Percentiles rank a stretch among this genome's conserved stretches.
phyloP scores from a whole-genome alignment of 2,113 vertebrate species.

The Glaucomys volans region DNA sequence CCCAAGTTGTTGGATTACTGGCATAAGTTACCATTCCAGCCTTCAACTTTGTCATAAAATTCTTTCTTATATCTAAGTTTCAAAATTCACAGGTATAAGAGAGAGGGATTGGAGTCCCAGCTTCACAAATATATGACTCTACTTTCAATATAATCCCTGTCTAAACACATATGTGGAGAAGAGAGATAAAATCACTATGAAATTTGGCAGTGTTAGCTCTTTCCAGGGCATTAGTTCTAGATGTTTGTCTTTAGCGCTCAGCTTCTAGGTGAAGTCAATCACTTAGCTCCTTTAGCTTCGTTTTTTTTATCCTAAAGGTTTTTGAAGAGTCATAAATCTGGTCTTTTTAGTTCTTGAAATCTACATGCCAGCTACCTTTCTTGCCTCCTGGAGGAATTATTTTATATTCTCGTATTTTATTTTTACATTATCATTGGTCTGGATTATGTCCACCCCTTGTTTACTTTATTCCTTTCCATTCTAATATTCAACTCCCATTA shows the following conservation, averaged over 20 bases:
- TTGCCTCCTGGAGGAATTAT: slow-evolving; percentile 2
- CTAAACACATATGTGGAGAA: neutral
- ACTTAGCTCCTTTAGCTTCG: neutral
- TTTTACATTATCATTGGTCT: slow-evolving; percentile 9
- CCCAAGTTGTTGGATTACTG: too few relatives aligned
- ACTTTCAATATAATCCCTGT: neutral
- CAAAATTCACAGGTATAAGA: neutral
- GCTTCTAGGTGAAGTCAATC: neutral
- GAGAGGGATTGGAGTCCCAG: neutral
- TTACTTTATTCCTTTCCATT: neutral
- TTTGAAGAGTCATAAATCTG: slow-evolving; percentile 22
- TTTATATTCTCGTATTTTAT: slow-evolving; percentile 44
- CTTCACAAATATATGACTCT: neutral
- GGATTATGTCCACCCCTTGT: neutral
- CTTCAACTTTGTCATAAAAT: neutral
- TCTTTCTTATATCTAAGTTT: neutral
- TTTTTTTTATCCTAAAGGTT: neutral
- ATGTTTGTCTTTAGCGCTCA: neutral
- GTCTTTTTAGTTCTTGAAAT: slow-evolving; percentile 14
- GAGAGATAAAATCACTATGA: neutral
- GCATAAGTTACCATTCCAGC: too few relatives aligned
- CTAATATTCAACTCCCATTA: too few relatives aligned
- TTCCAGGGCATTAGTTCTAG: neutral
- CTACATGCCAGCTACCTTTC: neutral
- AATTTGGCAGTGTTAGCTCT: neutral